Evolutionary conservation across 2,113 vertebrate species (phyloP).

Genomic region (Diphyllodes magnificus): DNA sequence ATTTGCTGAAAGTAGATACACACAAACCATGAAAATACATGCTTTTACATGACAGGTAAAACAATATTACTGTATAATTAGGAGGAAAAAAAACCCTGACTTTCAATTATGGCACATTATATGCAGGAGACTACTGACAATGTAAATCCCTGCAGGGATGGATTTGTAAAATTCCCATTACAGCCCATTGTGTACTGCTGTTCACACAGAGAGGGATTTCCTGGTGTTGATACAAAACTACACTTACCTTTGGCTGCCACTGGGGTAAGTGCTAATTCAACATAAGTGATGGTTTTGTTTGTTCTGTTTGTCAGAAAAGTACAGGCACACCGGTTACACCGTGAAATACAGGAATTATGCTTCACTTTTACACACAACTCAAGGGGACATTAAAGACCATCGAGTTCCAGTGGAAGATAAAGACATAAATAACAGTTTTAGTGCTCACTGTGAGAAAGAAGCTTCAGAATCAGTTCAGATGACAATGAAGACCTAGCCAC

Average conservation of each 20-base stretch:
- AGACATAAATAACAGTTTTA: neutral
- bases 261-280: slow-evolving; percentile 13
- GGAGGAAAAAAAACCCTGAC: neutral
- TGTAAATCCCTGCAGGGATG: slow-evolving; percentile 22
- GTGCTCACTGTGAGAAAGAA: neutral
- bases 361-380: neutral
- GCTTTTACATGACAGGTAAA: neutral
- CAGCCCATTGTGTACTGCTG: neutral
- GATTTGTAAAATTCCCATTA: slow-evolving; percentile 55
- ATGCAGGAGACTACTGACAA: neutral
- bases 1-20: neutral
- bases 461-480: neutral
- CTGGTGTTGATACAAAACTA: neutral
- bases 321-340: neutral
- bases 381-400: neutral
- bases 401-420: neutral
- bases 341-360: neutral
- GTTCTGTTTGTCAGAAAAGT: slow-evolving; percentile 16
- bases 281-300: slow-evolving; percentile 5
- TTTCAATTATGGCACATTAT: slow-evolving; percentile 14
- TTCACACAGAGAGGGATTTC: slow-evolving; percentile 16
- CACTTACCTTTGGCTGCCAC: slow-evolving; percentile 11
- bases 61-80: neutral
- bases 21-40: neutral
- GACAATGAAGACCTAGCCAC: neutral